Evolutionary conservation across 2,888 invertebrate species (phyloP), one percentile per base, ranked within the genome.

Genomic region (Strigamia maritima): DNA sequence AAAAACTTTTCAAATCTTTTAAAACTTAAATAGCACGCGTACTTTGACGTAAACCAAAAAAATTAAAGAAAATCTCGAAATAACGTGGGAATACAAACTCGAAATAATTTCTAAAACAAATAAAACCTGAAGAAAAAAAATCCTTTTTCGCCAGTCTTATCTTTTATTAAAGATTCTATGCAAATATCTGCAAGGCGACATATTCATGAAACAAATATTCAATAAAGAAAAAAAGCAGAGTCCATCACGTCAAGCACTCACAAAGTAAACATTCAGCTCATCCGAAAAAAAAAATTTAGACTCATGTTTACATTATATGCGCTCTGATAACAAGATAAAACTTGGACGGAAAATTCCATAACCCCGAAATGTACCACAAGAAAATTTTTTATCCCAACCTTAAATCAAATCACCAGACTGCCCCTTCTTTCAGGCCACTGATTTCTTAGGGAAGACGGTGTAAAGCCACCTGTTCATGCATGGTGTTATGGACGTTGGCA

Each of bases 301-400:
- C 54, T 54, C 70, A 70, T 70, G 70, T 70, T 70, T 70, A 70
- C 70, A 70, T 70, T 70, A 70, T 70, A 70, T 14, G n/a, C 26
- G 26, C 7, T 22, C 28, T 10, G 70, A 70, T 70, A 70, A 28
- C 70, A 26, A 70, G 70, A 70, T 28, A 70, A 70, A 70, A 26
- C 10, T 8, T 16, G 70, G 0, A 4, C 10, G n/a, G 24, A 16
- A 26, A 28, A 70, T 70, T 54, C 19, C 54, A 19, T 54, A 54
- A 54, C 54, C 54, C 54, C 54, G 6, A 54, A 54, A 35, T 19
- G 19, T 19, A 54, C n/a, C 54, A 19, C n/a, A n/a, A 19, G 16
- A 26, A 26, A 70, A 70, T 26, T 26, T 26, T 16, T 16, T 28
- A 12, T 70, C 24, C 24, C 26, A 19, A 22, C 60, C 2, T 70